Evolutionary conservation across 1,140 invertebrate species (phyloP).

Genomic region (Drosophila parabipectinata): DNA sequence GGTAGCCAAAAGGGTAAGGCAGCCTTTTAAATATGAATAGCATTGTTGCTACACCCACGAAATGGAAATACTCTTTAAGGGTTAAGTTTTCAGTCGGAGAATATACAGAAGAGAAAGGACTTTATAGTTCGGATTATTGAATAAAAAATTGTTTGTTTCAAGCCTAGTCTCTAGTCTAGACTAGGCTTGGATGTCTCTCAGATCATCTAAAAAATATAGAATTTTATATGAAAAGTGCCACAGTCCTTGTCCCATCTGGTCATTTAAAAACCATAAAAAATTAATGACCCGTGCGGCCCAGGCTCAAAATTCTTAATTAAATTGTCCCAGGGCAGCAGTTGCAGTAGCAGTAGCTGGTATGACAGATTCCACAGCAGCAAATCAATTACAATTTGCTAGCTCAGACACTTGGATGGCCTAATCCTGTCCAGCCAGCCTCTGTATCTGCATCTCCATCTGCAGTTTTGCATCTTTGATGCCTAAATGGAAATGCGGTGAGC

Average conservation of each 20-base stretch:
- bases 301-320: slow-evolving; percentile 61
- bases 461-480: slow-evolving; percentile 69
- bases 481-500: slow-evolving; percentile 74
- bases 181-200: neutral
- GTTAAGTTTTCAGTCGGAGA: neutral
- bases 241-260: neutral
- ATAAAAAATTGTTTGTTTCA: no score
- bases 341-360: slow-evolving; percentile 11
- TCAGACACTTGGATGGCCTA: slow-evolving; percentile 29
- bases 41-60: slow-evolving; percentile 16
- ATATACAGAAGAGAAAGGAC: no score
- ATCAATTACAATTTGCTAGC: slow-evolving; percentile 69
- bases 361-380: slow-evolving; percentile 29
- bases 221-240: neutral
- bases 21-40: slow-evolving; percentile 32
- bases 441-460: slow-evolving; percentile 33
- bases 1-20: slow-evolving; percentile 36
- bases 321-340: slow-evolving; percentile 45
- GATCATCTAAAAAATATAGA: neutral
- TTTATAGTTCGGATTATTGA: no score
- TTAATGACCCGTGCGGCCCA: slow-evolving; percentile 46
- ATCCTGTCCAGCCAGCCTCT: slow-evolving; percentile 44
- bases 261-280: slow-evolving; percentile 49
- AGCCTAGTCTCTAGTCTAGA: neutral
- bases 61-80: slow-evolving; percentile 39